Base-by-base conservation (phyloP, 2,888 invertebrate genomes). In the Trileptium ribeirensis region DNA sequence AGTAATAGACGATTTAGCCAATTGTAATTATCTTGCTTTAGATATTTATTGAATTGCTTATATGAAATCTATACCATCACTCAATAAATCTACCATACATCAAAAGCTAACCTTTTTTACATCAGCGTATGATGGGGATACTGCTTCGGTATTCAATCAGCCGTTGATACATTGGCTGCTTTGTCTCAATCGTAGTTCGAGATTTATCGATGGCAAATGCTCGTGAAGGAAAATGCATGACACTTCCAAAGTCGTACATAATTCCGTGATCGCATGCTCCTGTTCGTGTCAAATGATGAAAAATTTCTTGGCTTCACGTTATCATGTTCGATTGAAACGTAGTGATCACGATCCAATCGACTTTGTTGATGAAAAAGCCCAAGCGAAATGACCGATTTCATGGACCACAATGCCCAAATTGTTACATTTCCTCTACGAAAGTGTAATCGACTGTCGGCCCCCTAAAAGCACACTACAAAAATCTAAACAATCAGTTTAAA, bases 91-190 rank as follows among this genome's bases (percentile, higher is more conserved):
- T n/a, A n/a, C n/a, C n/a, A n/a, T n/a, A n/a, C n/a, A n/a, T n/a
- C n/a, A n/a, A n/a, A n/a, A n/a, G n/a, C n/a, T 82, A 2, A 81
- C 74, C 77, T 82, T 67, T 33, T 80, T 80, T 33, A 81, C 85
- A 74, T 88, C 88, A 19, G 88, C 81, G 81, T 87, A 88, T 0
- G 87, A 85, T 0, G 88, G 88, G n/a, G n/a, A n/a, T n/a, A 0
- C 85, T 86, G 1, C 84, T 84, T 67, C 88, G 79, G 77, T 88
- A 87, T 1, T 87, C 88, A 24, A 81, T 80, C 8, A 74, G 70
- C 33, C 67, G 8, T 36, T 80, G 80, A 31, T 80, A 80, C 1
- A n/a, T 2, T 8, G 74, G 80, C n/a, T 80, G 74, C n/a, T 34
- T 15, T 1, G 80, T 38, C 1, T 67, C 29, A 2, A 80, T 80